A percentile compares a stretch with the other conserved stretches of the same genome.
Evolutionary conservation across 2,888 invertebrate species (phyloP).

Genomic region (Caenorhabditis macrosperma): DNA sequence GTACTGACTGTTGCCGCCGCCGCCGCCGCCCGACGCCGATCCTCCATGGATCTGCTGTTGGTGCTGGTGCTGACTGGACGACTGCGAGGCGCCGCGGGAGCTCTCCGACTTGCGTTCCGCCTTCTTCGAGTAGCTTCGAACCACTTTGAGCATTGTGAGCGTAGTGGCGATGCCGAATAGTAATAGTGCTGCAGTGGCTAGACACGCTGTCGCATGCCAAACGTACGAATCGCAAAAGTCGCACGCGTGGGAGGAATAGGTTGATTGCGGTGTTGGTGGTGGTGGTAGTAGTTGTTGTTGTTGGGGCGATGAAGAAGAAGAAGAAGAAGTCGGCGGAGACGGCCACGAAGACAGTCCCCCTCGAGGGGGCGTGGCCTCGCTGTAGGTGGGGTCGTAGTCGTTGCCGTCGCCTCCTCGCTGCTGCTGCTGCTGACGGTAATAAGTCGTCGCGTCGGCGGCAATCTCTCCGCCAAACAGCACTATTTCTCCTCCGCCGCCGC

Average conservation of each 20-base stretch:
- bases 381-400: constrained; percentile 34
- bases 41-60: constrained; percentile 32
- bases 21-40: constrained; percentile 34
- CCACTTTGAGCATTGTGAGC: constrained; percentile 84
- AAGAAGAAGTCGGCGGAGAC: constrained; percentile 9
- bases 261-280: background rate
- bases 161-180: constrained; percentile 81
- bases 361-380: constrained; percentile 4
- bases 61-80: constrained; percentile 9
- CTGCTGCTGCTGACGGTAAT: constrained; percentile 26
- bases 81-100: constrained; percentile 59
- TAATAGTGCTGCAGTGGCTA: constrained; percentile 68
- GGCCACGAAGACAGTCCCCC: constrained; percentile 25
- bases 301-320: constrained; percentile 9
- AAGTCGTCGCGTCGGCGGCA: constrained; percentile 27
- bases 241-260: constrained; percentile 61
- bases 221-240: constrained; percentile 67
- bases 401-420: constrained; percentile 5
- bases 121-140: constrained; percentile 84
- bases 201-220: constrained; percentile 69
- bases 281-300: background rate
- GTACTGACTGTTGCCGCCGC: constrained; percentile 35
- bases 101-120: constrained; percentile 77
- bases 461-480: constrained; percentile 29
- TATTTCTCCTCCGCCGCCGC: constrained; percentile 32